These are phyloP conservation scores for Aphodius sticticus DNA, from an alignment of 2,888 invertebrate genomes.

Conservation along the genomic window DNA sequence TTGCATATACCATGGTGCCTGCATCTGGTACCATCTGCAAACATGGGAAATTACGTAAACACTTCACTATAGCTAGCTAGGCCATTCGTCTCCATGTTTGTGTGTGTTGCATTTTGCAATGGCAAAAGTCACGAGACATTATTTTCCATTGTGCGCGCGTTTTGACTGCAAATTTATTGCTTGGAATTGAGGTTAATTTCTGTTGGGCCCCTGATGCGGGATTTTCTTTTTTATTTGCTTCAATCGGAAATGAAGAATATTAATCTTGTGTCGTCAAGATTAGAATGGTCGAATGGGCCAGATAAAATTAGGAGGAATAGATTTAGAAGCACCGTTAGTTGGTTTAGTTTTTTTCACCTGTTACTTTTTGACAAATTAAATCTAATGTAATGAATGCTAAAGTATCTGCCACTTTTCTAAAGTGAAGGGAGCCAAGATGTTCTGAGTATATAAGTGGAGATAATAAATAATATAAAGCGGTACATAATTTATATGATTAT, in stretches of 20 bases:
- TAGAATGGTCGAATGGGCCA: not conserved
- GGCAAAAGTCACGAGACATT: constrained; percentile 4
- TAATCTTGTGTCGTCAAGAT: not conserved
- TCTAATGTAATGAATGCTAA: not conserved
- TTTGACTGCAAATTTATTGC: constrained; percentile 6
- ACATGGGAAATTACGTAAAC: constrained; percentile 33
- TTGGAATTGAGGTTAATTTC: constrained; percentile 18
- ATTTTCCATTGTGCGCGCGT: not conserved
- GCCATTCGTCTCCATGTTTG: not conserved
- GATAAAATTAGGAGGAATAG: not conserved
- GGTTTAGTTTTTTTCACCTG: not conserved
- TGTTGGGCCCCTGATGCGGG: not conserved
- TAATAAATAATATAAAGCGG: no score
- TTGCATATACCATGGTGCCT: constrained; percentile 19
- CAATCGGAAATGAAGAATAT: not conserved
- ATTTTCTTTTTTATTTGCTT: not conserved
- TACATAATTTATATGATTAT: no score
- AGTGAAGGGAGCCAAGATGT: no score
- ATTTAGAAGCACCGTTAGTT: not conserved
- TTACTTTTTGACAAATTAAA: not conserved
- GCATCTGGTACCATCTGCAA: constrained; percentile 28
- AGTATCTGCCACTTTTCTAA: no score
- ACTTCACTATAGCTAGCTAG: not conserved
- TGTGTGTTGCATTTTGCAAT: not conserved
- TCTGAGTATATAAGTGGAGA: no score